Base-by-base conservation (phyloP, 2,113 vertebrate species). In the Galemys pyrenaicus region DNA sequence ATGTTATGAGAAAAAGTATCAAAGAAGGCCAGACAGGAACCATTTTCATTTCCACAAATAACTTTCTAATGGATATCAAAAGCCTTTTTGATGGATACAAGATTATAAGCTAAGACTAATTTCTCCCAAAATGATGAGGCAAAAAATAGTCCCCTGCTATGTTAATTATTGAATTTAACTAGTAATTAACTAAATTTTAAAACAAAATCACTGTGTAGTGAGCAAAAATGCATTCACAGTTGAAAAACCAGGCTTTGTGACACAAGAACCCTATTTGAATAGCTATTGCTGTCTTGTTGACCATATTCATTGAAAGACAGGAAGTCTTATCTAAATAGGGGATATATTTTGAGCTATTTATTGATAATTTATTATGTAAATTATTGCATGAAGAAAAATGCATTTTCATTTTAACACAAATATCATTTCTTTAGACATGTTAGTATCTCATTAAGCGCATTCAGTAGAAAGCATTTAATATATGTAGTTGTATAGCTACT, bases 401-500 rank as follows among this genome's bases (percentile, higher is more conserved):
- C 60, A 96, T 73, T 84, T 90, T 79, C 13, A 54, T 62, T 81
- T 44, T 87, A 95, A 78, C 11, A 56, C 17, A 95, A 93, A 39
- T 32, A 62, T 92, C 35, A 81, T 41, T 51, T 92, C 73, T 70
- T 20, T 32, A 26, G 12, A 65, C 0, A 3, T 1, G 0, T 85
- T 71, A 80, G 12, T 87, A 60, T 92, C 41, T 49, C 64, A 80
- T 74, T 91, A 64, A 15, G 83, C 30, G 83, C 54, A 93, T 90
- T 97, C 51, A 94, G 70, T 90, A 94, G 26, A 49, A 62, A 58
- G 28, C 84, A 90, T 58, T 86, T 96, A 95, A 92, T 88, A 95
- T 85, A 96, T 83, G 94, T 89, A 95, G 62, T 39, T 94, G 86
- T 79, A 94, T 41, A 97, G 78, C 26, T 91, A 44, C 56, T 95